phyloP scores from a whole-genome alignment of 2,797 vertebrate genomes.

The Lagorchestes hirsutus region DNA sequence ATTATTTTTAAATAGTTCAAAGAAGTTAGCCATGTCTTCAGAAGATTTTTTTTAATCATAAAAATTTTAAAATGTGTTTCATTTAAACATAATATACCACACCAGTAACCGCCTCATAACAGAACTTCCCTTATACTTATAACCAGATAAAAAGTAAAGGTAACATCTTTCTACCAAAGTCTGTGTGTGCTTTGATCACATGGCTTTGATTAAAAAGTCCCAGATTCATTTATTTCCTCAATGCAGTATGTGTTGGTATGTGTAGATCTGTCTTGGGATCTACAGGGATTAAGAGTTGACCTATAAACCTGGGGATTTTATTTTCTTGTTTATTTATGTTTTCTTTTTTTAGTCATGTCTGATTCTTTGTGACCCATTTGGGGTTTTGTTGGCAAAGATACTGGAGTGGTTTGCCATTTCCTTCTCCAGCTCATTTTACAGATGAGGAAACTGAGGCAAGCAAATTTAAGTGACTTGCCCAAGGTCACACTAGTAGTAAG shows the following conservation, averaged over 20 bases:
- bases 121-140: slow-evolving; percentile 42
- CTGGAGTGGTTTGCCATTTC: not conserved
- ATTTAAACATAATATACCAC: slow-evolving; percentile 50
- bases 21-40: slow-evolving; percentile 57
- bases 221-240: slow-evolving; percentile 33
- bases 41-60: slow-evolving; percentile 76
- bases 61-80: slow-evolving; percentile 75
- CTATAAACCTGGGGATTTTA: slow-evolving; percentile 38
- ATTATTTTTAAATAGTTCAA: slow-evolving; percentile 60
- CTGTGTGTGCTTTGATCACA: not conserved
- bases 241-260: not conserved
- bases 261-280: not conserved
- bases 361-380: not conserved
- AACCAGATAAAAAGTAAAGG: slow-evolving; percentile 33
- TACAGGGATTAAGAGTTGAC: slow-evolving; percentile 42
- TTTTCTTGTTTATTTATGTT: not conserved
- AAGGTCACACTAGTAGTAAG: not conserved
- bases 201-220: slow-evolving; percentile 51
- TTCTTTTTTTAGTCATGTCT: not conserved
- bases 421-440: not conserved
- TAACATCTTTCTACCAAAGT: slow-evolving; percentile 40
- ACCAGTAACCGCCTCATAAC: slow-evolving; percentile 37
- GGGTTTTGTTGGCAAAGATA: not conserved
- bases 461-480: not conserved
- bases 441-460: not conserved